phyloP scores from a whole-genome alignment of 2,888 invertebrate species.

The Drosophila lutescens region DNA sequence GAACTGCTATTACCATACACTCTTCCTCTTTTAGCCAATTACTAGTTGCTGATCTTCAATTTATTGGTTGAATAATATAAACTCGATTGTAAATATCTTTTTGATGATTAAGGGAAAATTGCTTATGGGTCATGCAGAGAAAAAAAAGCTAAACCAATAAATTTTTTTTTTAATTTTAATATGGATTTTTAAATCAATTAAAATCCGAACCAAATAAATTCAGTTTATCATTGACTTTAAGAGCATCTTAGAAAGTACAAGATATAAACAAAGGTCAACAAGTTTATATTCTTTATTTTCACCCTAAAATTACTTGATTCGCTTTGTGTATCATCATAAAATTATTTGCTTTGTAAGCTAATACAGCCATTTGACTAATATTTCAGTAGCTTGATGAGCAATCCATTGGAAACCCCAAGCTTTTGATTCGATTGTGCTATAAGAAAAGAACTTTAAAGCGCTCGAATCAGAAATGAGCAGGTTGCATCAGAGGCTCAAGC shows the following conservation, averaged over 20 bases:
- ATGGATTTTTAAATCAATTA: too few relatives aligned
- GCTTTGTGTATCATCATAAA: neutral
- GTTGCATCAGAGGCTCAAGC: slow-evolving; percentile 7
- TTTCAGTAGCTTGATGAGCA: slow-evolving; percentile 3
- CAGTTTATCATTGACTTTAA: too few relatives aligned
- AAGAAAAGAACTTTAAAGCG: neutral
- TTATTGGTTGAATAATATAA: neutral
- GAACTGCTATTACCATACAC: neutral
- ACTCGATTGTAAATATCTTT: slow-evolving; percentile 5
- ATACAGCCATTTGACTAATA: neutral
- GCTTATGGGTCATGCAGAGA: neutral
- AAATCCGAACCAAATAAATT: too few relatives aligned
- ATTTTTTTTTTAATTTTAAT: too few relatives aligned
- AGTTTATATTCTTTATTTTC: neutral
- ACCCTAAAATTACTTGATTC: neutral
- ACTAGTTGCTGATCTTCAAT: slow-evolving; percentile 5
- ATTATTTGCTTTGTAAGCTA: neutral
- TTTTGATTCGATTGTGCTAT: neutral
- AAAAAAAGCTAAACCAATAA: neutral
- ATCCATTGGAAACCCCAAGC: slow-evolving; percentile 14
- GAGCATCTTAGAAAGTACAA: too few relatives aligned
- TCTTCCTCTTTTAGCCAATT: neutral
- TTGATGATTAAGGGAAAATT: slow-evolving; percentile 8
- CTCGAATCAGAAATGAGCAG: neutral
- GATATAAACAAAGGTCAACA: too few relatives aligned